A percentile compares a stretch with the other conserved stretches of the same genome.
Conservation (phyloP, 2,797 vertebrate genomes). For the Enoplosus armatus region DNA sequence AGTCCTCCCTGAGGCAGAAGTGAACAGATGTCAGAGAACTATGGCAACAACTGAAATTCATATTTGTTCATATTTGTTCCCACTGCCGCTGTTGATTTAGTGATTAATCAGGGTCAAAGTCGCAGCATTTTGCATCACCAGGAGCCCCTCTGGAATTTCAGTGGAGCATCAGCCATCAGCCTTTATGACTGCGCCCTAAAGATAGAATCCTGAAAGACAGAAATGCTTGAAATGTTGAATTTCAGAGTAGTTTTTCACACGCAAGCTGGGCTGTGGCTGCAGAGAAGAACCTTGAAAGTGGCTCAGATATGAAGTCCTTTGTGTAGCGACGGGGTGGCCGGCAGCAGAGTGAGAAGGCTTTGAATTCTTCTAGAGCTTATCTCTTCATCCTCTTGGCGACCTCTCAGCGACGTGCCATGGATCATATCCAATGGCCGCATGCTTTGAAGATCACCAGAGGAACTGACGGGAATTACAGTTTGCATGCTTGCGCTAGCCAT, state of each 20-base stretch:
- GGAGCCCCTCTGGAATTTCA: slow-evolving; percentile 20
- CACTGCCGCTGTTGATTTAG: slow-evolving; percentile 41
- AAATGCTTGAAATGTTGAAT: slow-evolving; percentile 26
- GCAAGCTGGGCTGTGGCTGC: slow-evolving; percentile 16
- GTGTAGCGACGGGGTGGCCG: slow-evolving; percentile 43
- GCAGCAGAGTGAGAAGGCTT: slow-evolving; percentile 58
- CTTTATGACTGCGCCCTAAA: slow-evolving; percentile 15
- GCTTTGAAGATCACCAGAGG: slow-evolving; percentile 63
- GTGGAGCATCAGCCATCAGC: neutral
- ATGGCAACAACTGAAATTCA: slow-evolving; percentile 54
- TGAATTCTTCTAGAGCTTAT: slow-evolving; percentile 74
- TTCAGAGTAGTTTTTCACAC: slow-evolving; percentile 32
- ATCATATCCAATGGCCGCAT: slow-evolving; percentile 56
- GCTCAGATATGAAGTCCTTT: slow-evolving; percentile 57
- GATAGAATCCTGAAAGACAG: slow-evolving; percentile 13
- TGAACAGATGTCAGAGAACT: slow-evolving; percentile 53
- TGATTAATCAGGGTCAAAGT: slow-evolving; percentile 52
- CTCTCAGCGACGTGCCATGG: slow-evolving; percentile 63
- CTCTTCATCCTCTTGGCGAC: slow-evolving; percentile 73
- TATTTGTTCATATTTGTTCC: slow-evolving; percentile 43
- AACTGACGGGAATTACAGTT: slow-evolving; percentile 62
- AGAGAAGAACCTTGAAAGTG: slow-evolving; percentile 48
- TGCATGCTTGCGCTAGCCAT: slow-evolving; percentile 39
- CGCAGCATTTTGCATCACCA: slow-evolving; percentile 15
- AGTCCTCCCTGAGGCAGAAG: slow-evolving; percentile 48